Percentiles rank a stretch among this genome's conserved stretches.
Evolutionary conservation across 2,113 vertebrate genomes (phyloP).

Genomic region (Aramus guarauna): DNA sequence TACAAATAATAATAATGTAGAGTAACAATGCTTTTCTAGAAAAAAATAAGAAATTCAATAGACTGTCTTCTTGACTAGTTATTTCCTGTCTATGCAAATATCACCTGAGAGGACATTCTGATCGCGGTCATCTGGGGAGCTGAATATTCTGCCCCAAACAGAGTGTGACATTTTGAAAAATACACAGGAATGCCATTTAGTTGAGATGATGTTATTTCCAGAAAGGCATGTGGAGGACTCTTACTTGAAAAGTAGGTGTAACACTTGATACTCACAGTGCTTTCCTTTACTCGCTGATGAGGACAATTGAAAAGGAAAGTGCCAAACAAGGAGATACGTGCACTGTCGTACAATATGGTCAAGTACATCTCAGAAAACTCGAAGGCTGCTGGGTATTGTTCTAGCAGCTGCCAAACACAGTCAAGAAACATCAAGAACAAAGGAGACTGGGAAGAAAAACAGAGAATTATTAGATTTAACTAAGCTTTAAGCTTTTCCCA

Average conservation of each 20-base stretch:
- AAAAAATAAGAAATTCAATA: neutral
- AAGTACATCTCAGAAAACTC: constrained; percentile 96
- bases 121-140: neutral
- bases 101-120: neutral
- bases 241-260: neutral
- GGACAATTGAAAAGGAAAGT: constrained; percentile 96
- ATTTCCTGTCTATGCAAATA: neutral
- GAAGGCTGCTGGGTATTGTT: constrained; percentile 92
- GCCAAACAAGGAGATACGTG: constrained; percentile 89
- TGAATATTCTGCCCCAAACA: neutral
- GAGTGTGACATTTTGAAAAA: neutral
- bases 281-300: constrained; percentile 85
- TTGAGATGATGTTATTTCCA: neutral
- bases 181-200: neutral
- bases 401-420: constrained; percentile 94
- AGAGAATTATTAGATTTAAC: neutral
- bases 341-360: constrained; percentile 87
- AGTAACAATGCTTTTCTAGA: neutral
- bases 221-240: neutral
- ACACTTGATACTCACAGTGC: constrained; percentile 77
- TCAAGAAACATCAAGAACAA: constrained; percentile 95
- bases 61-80: neutral
- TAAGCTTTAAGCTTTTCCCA: neutral
- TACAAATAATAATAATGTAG: neutral
- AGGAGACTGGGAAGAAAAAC: constrained; percentile 78